A percentile compares a stretch with the other conserved stretches of the same genome.
Evolutionary conservation across 37 sponge, comb jelly and placozoan species (phyloP).

Genomic region (Dysidea cf. avara): DNA sequence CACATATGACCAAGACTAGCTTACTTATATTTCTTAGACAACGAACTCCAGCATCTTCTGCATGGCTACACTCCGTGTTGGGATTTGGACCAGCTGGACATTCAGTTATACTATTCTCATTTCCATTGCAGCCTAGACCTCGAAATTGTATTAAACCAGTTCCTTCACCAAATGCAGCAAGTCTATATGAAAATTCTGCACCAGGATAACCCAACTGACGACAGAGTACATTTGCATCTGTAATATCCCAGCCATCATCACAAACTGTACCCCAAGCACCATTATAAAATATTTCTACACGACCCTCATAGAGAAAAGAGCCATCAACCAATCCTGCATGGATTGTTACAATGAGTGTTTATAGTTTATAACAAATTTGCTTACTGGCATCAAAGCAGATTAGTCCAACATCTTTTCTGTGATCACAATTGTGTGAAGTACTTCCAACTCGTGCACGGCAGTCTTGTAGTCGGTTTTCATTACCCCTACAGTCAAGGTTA

Average conservation of each 20-base stretch:
- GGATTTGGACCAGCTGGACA: neutral
- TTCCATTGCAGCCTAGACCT: slow-evolving; percentile 2
- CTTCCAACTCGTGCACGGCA: slow-evolving; percentile 1
- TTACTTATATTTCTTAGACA: slow-evolving; percentile 6
- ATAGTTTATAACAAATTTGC: too few species aligned
- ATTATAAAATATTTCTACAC: slow-evolving; percentile 27
- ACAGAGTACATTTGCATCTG: slow-evolving; percentile 29
- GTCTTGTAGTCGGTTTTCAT: too few species aligned
- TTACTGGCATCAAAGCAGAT: neutral
- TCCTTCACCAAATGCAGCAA: slow-evolving; percentile 4
- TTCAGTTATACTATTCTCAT: slow-evolving; percentile 3
- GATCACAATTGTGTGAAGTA: slow-evolving; percentile 6
- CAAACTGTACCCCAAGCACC: slow-evolving; percentile 39
- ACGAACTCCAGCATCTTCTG: slow-evolving; percentile 25
- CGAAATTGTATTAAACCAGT: neutral
- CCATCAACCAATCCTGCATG: slow-evolving; percentile 17
- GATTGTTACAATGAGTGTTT: neutral
- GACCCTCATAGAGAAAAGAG: slow-evolving; percentile 14
- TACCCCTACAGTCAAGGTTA: too few species aligned
- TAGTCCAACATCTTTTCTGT: slow-evolving; percentile 7
- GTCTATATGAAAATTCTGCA: neutral
- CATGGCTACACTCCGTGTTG: slow-evolving; percentile 22
- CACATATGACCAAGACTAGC: too few species aligned
- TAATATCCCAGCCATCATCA: slow-evolving; percentile 13
- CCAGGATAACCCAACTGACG: slow-evolving; percentile 27